These are phyloP conservation scores for Dolichopus griseipennis DNA, from an alignment of 2,888 invertebrate genomes.

Conservation along the genomic window DNA sequence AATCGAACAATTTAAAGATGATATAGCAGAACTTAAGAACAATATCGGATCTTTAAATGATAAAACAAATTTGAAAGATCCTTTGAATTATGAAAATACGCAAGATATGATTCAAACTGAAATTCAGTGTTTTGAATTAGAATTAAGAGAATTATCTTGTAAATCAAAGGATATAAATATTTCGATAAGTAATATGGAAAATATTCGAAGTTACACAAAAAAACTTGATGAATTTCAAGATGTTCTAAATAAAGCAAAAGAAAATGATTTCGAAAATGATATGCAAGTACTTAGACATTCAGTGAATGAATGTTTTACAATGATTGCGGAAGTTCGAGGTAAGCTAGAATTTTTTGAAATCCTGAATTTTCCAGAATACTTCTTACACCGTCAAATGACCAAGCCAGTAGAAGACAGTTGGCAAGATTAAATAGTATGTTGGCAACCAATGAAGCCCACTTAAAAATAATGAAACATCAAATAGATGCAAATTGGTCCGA, in stretches of 20 bases:
- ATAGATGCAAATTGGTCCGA: slow-evolving; percentile 71
- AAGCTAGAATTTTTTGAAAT: slow-evolving; percentile 36
- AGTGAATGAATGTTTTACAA: slow-evolving; percentile 44
- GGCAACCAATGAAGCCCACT: slow-evolving; percentile 65
- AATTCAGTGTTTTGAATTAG: slow-evolving; percentile 56
- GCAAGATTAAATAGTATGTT: slow-evolving; percentile 59
- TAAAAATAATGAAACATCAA: slow-evolving; percentile 60
- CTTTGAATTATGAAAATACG: slow-evolving; percentile 35
- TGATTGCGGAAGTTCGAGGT: slow-evolving; percentile 38
- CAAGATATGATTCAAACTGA: slow-evolving; percentile 56
- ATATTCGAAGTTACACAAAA: slow-evolving; percentile 47
- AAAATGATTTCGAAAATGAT: slow-evolving; percentile 55
- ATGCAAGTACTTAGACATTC: slow-evolving; percentile 47
- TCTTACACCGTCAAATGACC: slow-evolving; percentile 26
- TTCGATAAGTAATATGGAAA: slow-evolving; percentile 49
- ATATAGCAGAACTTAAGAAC: neutral
- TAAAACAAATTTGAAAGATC: slow-evolving; percentile 4
- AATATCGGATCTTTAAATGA: neutral
- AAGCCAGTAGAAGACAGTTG: slow-evolving; percentile 48
- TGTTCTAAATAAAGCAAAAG: slow-evolving; percentile 54
- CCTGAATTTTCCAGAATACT: slow-evolving; percentile 27
- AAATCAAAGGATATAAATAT: slow-evolving; percentile 48
- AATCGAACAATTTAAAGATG: neutral
- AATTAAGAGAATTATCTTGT: slow-evolving; percentile 52
- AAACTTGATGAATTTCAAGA: slow-evolving; percentile 49